Conservation (phyloP, 2,797 vertebrate species). For the Rhinatrema bivittatum region DNA sequence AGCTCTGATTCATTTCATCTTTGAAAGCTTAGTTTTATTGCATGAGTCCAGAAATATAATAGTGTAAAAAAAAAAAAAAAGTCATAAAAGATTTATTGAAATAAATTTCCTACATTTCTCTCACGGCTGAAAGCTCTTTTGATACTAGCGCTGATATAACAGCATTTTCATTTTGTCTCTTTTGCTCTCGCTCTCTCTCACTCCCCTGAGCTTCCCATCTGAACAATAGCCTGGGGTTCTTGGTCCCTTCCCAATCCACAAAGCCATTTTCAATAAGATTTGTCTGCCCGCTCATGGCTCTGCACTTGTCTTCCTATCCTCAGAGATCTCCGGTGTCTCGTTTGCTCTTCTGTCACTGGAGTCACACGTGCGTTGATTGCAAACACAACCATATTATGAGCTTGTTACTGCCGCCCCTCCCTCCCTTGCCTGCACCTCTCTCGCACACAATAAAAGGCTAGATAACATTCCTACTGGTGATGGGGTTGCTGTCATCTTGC, state of each 20-base stretch:
- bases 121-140: conserved; percentile 20
- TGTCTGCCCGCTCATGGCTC: conserved; percentile 36
- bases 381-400: conserved; percentile 43
- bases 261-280: conserved; percentile 40
- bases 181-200: conserved; percentile 6
- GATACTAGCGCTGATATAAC: conserved; percentile 23
- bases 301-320: conserved; percentile 46
- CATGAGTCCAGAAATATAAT: too few species aligned
- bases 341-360: conserved; percentile 45
- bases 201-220: conserved; percentile 30
- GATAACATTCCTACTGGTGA: conserved; percentile 40
- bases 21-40: too few species aligned
- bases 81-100: conserved; percentile 30
- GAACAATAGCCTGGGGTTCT: conserved; percentile 24
- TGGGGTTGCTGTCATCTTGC: conserved; percentile 31
- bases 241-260: conserved; percentile 37
- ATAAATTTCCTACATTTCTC: conserved; percentile 41
- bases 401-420: conserved; percentile 35
- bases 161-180: conserved; percentile 17
- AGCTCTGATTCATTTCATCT: conserved; percentile 26
- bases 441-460: conserved; percentile 43
- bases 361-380: conserved; percentile 37
- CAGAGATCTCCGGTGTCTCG: conserved; percentile 42
- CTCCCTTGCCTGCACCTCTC: too few species aligned
- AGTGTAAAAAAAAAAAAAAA: conserved; percentile 9